Conservation (phyloP, 2,888 invertebrate species). For the Acleris emargana region DNA sequence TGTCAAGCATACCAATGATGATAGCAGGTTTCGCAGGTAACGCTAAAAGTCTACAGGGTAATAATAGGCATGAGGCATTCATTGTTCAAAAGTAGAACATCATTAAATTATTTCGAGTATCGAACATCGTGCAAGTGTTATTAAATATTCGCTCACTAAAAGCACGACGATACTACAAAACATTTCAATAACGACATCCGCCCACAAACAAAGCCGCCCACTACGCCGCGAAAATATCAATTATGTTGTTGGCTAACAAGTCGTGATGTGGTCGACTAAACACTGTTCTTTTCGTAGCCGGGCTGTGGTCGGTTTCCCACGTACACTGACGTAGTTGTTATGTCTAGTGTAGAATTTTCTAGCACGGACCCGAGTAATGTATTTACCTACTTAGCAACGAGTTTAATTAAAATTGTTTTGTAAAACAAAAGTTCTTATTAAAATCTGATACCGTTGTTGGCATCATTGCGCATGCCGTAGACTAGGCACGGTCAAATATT, state of each 20-base stretch:
- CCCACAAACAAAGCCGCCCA: conserved; percentile 27
- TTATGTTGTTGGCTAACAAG: conserved; percentile 24
- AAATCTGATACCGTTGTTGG: no score
- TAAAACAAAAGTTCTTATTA: no score
- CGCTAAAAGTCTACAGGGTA: no score
- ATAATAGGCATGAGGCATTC: no score
- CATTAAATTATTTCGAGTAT: background rate
- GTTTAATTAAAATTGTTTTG: no score
- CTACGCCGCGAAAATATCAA: conserved; percentile 26
- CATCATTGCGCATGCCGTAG: no score
- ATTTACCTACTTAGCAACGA: no score
- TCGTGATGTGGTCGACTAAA: conserved; percentile 24
- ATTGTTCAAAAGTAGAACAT: no score
- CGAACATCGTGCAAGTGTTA: background rate
- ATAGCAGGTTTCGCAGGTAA: no score
- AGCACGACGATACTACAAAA: conserved; percentile 14
- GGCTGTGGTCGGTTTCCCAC: no score
- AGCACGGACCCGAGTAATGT: background rate
- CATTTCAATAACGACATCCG: conserved; percentile 33
- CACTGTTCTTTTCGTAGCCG: background rate
- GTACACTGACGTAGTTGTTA: background rate
- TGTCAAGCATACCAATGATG: no score
- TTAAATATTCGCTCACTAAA: conserved; percentile 1
- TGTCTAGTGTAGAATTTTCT: conserved; percentile 6
- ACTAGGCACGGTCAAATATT: no score